phyloP scores from a whole-genome alignment of 2,888 invertebrate genomes.

The Lycaena phlaeas region DNA sequence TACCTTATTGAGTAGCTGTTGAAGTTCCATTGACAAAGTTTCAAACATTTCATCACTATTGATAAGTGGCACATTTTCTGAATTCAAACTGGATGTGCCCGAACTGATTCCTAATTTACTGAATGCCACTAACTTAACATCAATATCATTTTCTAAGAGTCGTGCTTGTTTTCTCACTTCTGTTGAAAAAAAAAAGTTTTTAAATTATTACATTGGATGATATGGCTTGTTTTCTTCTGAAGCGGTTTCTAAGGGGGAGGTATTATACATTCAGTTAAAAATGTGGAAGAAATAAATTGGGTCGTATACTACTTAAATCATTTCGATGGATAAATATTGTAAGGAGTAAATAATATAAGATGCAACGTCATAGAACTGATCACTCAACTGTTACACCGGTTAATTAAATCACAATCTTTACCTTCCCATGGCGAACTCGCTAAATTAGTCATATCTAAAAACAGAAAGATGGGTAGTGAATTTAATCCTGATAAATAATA shows the following conservation, averaged over 20 bases:
- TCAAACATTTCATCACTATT: slow-evolving; percentile 94
- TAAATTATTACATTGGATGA: too few species aligned
- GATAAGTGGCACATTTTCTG: slow-evolving; percentile 87
- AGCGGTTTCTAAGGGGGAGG: too few species aligned
- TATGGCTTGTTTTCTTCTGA: too few species aligned
- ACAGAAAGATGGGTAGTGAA: too few species aligned
- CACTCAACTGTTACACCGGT: not conserved
- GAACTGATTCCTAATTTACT: slow-evolving; percentile 91
- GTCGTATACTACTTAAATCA: too few species aligned
- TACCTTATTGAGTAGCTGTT: slow-evolving; percentile 88
- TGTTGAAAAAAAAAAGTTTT: slow-evolving; percentile 58
- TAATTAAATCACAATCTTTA: not conserved
- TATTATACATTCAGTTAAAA: too few species aligned
- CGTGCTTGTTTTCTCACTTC: slow-evolving; percentile 94
- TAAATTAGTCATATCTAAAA: slow-evolving; percentile 9
- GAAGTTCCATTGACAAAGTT: slow-evolving; percentile 92
- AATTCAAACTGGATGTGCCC: slow-evolving; percentile 61
- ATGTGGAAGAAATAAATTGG: too few species aligned
- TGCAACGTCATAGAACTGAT: slow-evolving; percentile 5
- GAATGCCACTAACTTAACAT: slow-evolving; percentile 94
- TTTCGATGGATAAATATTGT: too few species aligned
- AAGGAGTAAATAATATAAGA: too few species aligned
- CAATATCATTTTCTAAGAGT: slow-evolving; percentile 95
- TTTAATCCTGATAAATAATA: too few species aligned
- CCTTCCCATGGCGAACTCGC: slow-evolving; percentile 14